Base-by-base conservation (phyloP, 35 echinoderm and acorn worm species). In the Ophiothrix spiculata region DNA sequence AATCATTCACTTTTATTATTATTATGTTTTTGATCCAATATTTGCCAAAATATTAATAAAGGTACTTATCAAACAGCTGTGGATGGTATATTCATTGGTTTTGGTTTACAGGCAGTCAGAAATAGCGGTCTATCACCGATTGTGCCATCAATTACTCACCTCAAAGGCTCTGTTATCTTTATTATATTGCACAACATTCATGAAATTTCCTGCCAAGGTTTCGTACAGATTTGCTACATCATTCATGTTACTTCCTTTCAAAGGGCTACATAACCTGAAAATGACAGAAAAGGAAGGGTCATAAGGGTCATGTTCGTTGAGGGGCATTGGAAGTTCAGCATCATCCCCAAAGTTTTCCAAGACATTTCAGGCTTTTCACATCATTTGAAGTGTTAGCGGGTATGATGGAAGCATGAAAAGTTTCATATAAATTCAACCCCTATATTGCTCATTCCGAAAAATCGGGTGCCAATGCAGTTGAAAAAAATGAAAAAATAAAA, bases 101-200 rank as follows among this genome's bases (percentile, higher is more conserved):
- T 75, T 6, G 73, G 8, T 10, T 4, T 6, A 10, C 4, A 31
- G 2, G n/a, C 19, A 75, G 19, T 2, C 29, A 33, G 73, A 75
- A n/a, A 75, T 1, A 31, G 29, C 56, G n/a, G 14, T n/a, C n/a
- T 63, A 63, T 15, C 56, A 63, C 56, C 35, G 73, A 75, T 19
- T 75, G 21, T 31, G 4, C 73, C 19, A 10, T n/a, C 35, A 2
- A 23, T 34, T 31, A 81, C 77, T 75, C 80, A 97, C 95, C 95
- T 97, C 95, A 91, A 97, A 97, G 11, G 75, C 82, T 46, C 88
- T 83, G 54, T 97, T 97, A 31, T 97, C 95, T 88, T 97, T 97
- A 77, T 92, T 97, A 39, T 97, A 97, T 64, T 97, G 95, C 37
- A 97, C 95, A 29, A 91, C 91, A 36, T 80, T 85, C 74, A 84